Percentiles rank a stretch among this genome's conserved stretches.
These are phyloP conservation scores for Lontra canadensis DNA, from an alignment of 2,113 vertebrate genomes.

Conservation along the genomic window DNA sequence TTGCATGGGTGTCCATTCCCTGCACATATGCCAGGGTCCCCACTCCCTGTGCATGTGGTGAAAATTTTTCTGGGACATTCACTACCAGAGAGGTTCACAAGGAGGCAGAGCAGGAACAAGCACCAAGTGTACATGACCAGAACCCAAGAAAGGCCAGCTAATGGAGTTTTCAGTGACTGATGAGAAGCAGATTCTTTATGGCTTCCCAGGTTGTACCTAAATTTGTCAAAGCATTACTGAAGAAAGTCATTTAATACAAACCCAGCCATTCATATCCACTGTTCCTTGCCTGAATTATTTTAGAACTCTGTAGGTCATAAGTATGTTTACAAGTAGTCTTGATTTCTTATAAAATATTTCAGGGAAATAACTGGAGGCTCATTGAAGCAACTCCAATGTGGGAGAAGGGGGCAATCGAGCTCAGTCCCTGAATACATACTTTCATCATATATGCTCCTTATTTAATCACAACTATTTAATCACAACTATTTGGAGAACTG, in stretches of 20 bases:
- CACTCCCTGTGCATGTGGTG: not conserved
- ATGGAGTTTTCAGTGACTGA: not conserved
- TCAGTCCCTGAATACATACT: not conserved
- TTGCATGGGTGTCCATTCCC: not conserved
- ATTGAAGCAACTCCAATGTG: not conserved
- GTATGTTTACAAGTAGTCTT: not conserved
- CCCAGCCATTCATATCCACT: not conserved
- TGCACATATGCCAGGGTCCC: not conserved
- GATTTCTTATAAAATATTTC: not conserved
- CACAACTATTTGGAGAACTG: not conserved
- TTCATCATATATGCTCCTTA: not conserved
- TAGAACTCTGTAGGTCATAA: not conserved
- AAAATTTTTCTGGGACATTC: not conserved
- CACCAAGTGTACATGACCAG: not conserved
- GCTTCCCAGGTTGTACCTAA: not conserved
- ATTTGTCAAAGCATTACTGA: conserved; percentile 42
- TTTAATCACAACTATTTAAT: not conserved
- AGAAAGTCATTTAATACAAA: conserved; percentile 29
- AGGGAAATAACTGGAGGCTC: not conserved
- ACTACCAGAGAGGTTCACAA: not conserved
- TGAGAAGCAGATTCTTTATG: not conserved
- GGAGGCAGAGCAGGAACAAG: not conserved
- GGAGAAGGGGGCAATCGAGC: not conserved
- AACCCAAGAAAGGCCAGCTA: not conserved
- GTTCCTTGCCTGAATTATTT: not conserved